phyloP scores from a whole-genome alignment of 1,140 invertebrate species.

The Brachystomella parvula region DNA sequence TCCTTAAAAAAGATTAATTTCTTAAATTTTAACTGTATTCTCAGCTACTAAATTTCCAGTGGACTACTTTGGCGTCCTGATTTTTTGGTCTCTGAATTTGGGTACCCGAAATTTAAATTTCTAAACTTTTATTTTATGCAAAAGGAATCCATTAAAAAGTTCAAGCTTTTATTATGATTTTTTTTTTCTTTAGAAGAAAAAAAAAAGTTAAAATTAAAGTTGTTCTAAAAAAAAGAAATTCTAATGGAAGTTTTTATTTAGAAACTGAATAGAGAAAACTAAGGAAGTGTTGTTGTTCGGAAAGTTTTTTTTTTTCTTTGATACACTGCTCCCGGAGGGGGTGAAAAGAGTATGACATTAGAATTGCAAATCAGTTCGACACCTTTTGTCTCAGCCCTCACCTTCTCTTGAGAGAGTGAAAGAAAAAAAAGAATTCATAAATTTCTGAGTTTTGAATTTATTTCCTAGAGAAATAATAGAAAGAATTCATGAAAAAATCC shows the following conservation, averaged over 20 bases:
- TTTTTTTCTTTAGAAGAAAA: slow-evolving; percentile 11
- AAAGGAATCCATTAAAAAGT: slow-evolving; percentile 8
- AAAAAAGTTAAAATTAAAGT: slow-evolving; percentile 35
- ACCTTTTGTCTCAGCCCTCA: slow-evolving; percentile 14
- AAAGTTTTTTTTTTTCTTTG: not conserved
- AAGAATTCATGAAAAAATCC: too few relatives aligned
- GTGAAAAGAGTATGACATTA: slow-evolving; percentile 29
- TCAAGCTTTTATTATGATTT: not conserved
- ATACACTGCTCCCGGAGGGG: not conserved
- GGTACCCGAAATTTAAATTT: not conserved
- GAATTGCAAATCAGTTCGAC: slow-evolving; percentile 37
- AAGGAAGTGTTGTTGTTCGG: not conserved
- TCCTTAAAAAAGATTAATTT: too few relatives aligned
- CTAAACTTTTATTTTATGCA: slow-evolving; percentile 1
- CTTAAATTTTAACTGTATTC: too few relatives aligned
- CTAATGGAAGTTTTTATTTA: not conserved
- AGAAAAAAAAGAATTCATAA: not conserved
- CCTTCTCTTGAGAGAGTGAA: not conserved
- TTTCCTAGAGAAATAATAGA: too few relatives aligned
- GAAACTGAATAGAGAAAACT: not conserved
- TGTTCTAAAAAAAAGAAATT: slow-evolving; percentile 22
- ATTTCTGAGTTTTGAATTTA: too few relatives aligned
- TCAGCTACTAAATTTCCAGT: too few relatives aligned
- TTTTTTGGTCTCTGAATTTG: too few relatives aligned
- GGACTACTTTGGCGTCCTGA: too few relatives aligned